These are phyloP conservation scores for Drosophila subsilvestris DNA, from an alignment of 2,888 invertebrate genomes.

Conservation along the genomic window DNA sequence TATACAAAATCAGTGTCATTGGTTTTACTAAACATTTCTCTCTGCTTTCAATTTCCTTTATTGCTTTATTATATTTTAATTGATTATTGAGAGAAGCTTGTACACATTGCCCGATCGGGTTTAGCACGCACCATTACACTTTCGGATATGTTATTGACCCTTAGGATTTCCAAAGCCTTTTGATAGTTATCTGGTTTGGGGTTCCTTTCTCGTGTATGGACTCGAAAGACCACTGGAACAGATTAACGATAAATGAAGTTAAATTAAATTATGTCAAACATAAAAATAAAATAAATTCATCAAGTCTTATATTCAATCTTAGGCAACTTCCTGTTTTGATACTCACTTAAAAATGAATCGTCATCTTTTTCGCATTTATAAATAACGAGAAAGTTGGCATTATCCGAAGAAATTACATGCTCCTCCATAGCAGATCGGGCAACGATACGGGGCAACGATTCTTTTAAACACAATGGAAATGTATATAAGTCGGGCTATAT, in stretches of 20 bases:
- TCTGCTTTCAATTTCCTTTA: slow-evolving; percentile 4
- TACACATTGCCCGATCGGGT: background rate
- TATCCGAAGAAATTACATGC: background rate
- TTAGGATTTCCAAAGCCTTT: background rate
- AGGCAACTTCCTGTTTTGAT: background rate
- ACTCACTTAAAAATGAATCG: background rate
- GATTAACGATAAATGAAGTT: background rate
- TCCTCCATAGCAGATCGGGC: background rate
- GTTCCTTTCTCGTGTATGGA: too few species aligned
- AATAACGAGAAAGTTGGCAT: background rate
- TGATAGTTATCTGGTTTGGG: background rate
- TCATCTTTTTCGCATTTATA: background rate
- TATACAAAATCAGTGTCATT: slow-evolving; percentile 49
- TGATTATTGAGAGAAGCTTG: background rate
- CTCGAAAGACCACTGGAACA: background rate
- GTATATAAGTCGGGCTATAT: background rate
- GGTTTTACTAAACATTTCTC: slow-evolving; percentile 34
- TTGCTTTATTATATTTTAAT: background rate
- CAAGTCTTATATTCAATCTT: too few species aligned
- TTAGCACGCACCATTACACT: background rate
- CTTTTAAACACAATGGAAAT: background rate
- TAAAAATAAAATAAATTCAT: too few species aligned
- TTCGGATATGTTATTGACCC: background rate
- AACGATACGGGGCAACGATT: background rate
- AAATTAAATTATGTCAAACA: too few species aligned